Evolutionary conservation across 2,797 vertebrate species (phyloP).

Genomic region (Kryptolebias ocellatus): DNA sequence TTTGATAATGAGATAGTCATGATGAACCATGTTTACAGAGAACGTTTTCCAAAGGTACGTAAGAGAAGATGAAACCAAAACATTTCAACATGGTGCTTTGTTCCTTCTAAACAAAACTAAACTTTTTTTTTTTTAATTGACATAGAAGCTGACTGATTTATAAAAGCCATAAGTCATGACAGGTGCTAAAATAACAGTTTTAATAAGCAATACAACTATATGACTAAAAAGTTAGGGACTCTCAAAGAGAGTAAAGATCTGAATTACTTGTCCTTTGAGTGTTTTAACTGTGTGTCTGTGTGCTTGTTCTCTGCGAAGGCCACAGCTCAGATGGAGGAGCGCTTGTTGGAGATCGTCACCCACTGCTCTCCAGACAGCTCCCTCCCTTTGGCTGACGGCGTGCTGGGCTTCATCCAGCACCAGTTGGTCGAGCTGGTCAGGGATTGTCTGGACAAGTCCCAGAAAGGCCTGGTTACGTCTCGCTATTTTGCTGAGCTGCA

Average conservation of each 20-base stretch:
- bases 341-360: constrained; percentile 89
- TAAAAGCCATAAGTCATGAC: constrained; percentile 3
- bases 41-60: constrained; percentile 95
- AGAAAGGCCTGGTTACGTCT: constrained; percentile 92
- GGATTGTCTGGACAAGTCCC: constrained; percentile 96
- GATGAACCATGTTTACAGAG: constrained; percentile 99
- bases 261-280: constrained; percentile 12
- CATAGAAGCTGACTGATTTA: not conserved
- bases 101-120: too few species aligned
- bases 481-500: constrained; percentile 97
- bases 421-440: constrained; percentile 94
- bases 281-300: constrained; percentile 22
- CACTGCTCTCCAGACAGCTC: constrained; percentile 86
- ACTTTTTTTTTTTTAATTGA: too few species aligned
- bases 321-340: constrained; percentile 97
- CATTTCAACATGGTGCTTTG: too few species aligned
- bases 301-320: constrained; percentile 79
- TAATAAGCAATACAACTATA: constrained; percentile 6
- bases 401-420: constrained; percentile 98
- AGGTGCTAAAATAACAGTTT: constrained; percentile 13
- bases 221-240: constrained; percentile 4
- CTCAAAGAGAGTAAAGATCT: constrained; percentile 6
- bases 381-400: constrained; percentile 91
- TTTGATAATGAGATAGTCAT: constrained; percentile 97
- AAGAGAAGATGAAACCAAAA: not conserved